Base-by-base conservation (phyloP, 2,113 vertebrate species). In the Microtus ochrogaster region DNA sequence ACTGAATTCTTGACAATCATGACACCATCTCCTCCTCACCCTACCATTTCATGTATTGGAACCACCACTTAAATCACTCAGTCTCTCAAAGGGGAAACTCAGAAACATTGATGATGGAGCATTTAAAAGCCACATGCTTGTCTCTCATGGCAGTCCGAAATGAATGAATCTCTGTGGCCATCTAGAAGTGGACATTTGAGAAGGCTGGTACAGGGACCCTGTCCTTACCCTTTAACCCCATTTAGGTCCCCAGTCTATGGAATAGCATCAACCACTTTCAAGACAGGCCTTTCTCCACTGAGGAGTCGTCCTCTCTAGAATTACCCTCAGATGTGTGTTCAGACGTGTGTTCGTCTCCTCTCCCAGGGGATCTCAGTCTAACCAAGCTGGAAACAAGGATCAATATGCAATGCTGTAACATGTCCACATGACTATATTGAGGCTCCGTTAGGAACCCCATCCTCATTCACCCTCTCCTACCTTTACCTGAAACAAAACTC, bases 401-500 rank as follows among this genome's bases (percentile, higher is more conserved):
- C 33, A 28, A 65, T 5, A 10, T 84, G 30, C 16, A 65, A 44
- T 65, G 39, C 65, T 44, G 26, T 61, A 44, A 26, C 9, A 11
- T 4, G 3, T 22, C 39, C 44, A 4, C 9, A 17, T 44, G 58
- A n/a, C 13, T 3, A 2, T 17, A 9, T 11, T n/a, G 14, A 28
- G 3, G 14, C 58, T 84, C 39, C 2, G 3, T 63, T 7, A 58
- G 21, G 47, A 63, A 13, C 81, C 16, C 30, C 61, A 41, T 28
- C n/a, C 58, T 83, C 81, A 83, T 41, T 26, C 14, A 7, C 2
- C 36, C 7, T 26, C 1, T 58, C 14, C 14, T 63, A 41, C 14
- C 13, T 83, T 63, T 63, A 26, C 58, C 24, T 30, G 12, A 41
- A 83, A 83, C 14, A 41, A 63, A 63, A 39, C n/a, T 63, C 61